A percentile compares a stretch with the other conserved stretches of the same genome.
These are phyloP conservation scores for Empidonax alnorum DNA, from an alignment of 2,113 vertebrate species.

Conservation along the genomic window DNA sequence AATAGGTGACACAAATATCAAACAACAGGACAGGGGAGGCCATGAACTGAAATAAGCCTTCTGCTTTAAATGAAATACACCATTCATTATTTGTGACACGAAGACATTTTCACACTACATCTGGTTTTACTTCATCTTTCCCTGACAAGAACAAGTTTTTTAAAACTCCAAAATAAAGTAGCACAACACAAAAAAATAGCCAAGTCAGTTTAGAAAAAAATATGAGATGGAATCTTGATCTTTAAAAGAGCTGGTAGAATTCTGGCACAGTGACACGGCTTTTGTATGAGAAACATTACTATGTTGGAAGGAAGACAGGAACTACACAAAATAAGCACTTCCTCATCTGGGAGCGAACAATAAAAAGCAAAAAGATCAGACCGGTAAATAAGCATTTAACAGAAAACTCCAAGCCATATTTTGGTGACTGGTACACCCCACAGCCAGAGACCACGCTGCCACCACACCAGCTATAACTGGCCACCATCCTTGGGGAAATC, in stretches of 20 bases:
- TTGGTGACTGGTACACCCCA: background rate
- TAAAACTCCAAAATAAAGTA: slow-evolving; percentile 64
- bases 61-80: background rate
- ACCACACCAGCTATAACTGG: background rate
- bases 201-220: slow-evolving; percentile 48
- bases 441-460: accelerated
- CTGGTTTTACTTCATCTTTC: slow-evolving; percentile 13
- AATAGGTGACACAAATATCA: background rate
- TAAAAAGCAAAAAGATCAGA: background rate
- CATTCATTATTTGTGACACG: slow-evolving; percentile 21
- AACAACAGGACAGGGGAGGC: background rate
- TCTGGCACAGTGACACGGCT: background rate
- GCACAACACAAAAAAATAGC: slow-evolving; percentile 59
- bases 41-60: background rate
- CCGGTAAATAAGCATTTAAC: background rate
- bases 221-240: background rate
- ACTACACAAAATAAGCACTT: slow-evolving; percentile 54
- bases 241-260: background rate
- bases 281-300: slow-evolving; percentile 40
- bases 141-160: slow-evolving; percentile 60
- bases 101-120: background rate
- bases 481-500: background rate
- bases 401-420: background rate
- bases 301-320: background rate
- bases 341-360: background rate